phyloP scores from a whole-genome alignment of 2,113 vertebrate genomes.

The Pithys albifrons region DNA sequence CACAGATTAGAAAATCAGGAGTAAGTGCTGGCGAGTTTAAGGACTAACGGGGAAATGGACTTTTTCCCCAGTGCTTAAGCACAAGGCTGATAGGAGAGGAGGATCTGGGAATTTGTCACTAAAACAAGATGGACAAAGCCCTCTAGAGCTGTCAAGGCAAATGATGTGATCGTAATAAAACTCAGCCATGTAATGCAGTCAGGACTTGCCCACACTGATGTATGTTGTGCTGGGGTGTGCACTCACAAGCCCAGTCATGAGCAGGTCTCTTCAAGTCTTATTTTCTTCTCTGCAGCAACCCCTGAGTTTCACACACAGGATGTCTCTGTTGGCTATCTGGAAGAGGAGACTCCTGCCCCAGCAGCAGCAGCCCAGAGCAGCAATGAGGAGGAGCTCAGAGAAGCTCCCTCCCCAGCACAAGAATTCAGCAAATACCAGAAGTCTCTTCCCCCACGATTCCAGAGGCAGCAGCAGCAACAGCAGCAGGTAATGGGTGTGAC shows the following conservation, averaged over 20 bases:
- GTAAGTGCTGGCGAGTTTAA: background rate
- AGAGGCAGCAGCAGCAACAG: slow-evolving; percentile 82
- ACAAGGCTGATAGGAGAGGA: background rate
- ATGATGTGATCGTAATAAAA: background rate
- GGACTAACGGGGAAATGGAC: background rate
- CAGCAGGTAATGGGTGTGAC: slow-evolving; percentile 73
- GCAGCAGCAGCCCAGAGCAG: slow-evolving; percentile 65
- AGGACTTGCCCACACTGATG: background rate
- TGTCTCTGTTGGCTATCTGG: slow-evolving; percentile 66
- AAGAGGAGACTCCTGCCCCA: slow-evolving; percentile 70
- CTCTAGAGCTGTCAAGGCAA: background rate
- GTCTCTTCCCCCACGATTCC: slow-evolving; percentile 89
- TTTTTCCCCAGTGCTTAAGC: background rate
- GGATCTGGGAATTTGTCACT: background rate
- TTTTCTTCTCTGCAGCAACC: slow-evolving; percentile 47
- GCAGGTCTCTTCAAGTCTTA: background rate
- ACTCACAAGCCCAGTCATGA: rapidly evolving
- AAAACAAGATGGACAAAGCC: background rate
- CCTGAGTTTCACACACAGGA: slow-evolving; percentile 74
- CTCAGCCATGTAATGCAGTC: rapidly evolving
- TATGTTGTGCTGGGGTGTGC: background rate
- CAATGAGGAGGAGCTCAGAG: slow-evolving; percentile 83
- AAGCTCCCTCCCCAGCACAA: slow-evolving; percentile 82
- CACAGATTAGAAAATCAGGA: background rate
- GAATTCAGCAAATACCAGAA: slow-evolving; percentile 90